These are phyloP conservation scores for Acridotheres tristis DNA, from an alignment of 2,797 vertebrate genomes.

Conservation along the genomic window DNA sequence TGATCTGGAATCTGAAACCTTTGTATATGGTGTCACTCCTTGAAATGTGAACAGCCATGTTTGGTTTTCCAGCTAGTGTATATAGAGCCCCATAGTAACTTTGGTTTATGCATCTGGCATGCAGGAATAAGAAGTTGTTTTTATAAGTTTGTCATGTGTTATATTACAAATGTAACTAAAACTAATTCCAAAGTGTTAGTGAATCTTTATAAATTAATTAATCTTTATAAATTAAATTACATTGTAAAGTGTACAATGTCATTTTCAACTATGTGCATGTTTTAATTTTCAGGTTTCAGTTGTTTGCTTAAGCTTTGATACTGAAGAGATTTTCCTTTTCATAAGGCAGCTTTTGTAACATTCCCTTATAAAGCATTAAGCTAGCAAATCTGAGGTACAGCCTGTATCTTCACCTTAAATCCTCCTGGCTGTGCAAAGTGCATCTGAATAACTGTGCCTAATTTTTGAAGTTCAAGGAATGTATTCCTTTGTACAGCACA, in stretches of 20 bases:
- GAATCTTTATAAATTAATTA: not conserved
- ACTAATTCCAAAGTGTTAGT: not conserved
- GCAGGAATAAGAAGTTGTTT: not conserved
- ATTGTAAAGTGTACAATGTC: accelerated
- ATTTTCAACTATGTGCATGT: not conserved
- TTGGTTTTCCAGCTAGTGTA: not conserved
- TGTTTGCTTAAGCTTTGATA: not conserved
- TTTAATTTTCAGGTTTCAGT: not conserved
- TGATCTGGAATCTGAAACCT: not conserved
- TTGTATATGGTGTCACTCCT: not conserved
- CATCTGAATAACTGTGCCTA: not conserved
- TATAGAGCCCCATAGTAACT: not conserved
- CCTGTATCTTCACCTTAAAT: not conserved
- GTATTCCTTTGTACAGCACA: not conserved
- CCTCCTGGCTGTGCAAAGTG: not conserved
- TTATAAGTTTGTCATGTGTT: not conserved
- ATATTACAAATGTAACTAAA: not conserved
- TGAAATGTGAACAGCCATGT: not conserved
- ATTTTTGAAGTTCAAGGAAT: not conserved
- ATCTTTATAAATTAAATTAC: not conserved
- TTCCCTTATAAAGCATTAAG: not conserved
- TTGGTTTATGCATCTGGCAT: not conserved
- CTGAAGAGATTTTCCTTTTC: not conserved
- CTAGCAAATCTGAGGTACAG: not conserved
- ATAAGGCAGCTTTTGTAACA: not conserved